These are phyloP conservation scores for Lutjanus campechanus DNA, from an alignment of 2,797 vertebrate genomes.

Conservation along the genomic window DNA sequence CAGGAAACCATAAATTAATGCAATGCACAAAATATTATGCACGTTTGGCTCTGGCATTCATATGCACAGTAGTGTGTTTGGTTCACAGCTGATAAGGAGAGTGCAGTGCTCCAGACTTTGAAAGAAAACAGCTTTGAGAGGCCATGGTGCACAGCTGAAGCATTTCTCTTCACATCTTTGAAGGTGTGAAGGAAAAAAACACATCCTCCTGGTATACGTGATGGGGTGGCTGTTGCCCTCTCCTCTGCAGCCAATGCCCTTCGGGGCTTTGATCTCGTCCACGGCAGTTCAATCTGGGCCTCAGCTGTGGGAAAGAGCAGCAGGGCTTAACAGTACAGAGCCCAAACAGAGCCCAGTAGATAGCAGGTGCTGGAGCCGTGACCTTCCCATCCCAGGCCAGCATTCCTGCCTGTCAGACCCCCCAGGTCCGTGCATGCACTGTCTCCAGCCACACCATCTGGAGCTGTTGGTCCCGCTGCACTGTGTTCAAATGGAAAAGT, in stretches of 20 bases:
- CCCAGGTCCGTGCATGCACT: slow-evolving; percentile 55
- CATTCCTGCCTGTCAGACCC: slow-evolving; percentile 81
- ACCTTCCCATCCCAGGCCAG: slow-evolving; percentile 72
- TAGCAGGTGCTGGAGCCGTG: slow-evolving; percentile 76
- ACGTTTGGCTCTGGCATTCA: neutral
- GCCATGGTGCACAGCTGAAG: slow-evolving; percentile 34
- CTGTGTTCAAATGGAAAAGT: slow-evolving; percentile 61
- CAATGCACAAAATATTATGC: neutral
- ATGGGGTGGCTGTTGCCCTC: slow-evolving; percentile 46
- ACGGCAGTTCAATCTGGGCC: slow-evolving; percentile 59
- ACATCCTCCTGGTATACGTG: slow-evolving; percentile 38
- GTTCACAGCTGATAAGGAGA: slow-evolving; percentile 35
- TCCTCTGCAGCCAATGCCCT: slow-evolving; percentile 44
- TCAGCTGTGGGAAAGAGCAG: slow-evolving; percentile 78
- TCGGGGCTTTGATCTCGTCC: slow-evolving; percentile 73
- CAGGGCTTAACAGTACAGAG: slow-evolving; percentile 58
- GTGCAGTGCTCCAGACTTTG: slow-evolving; percentile 1
- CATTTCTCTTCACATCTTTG: slow-evolving; percentile 48
- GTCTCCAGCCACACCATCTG: slow-evolving; percentile 82
- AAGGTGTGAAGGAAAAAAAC: slow-evolving; percentile 61
- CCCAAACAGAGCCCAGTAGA: slow-evolving; percentile 68
- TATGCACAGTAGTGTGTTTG: slow-evolving; percentile 24
- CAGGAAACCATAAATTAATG: too few relatives aligned
- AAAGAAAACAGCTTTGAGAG: slow-evolving; percentile 19
- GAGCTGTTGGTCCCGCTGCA: slow-evolving; percentile 65